Evolutionary conservation across 2,797 vertebrate genomes (phyloP).

Genomic region (Danio aesculapii): DNA sequence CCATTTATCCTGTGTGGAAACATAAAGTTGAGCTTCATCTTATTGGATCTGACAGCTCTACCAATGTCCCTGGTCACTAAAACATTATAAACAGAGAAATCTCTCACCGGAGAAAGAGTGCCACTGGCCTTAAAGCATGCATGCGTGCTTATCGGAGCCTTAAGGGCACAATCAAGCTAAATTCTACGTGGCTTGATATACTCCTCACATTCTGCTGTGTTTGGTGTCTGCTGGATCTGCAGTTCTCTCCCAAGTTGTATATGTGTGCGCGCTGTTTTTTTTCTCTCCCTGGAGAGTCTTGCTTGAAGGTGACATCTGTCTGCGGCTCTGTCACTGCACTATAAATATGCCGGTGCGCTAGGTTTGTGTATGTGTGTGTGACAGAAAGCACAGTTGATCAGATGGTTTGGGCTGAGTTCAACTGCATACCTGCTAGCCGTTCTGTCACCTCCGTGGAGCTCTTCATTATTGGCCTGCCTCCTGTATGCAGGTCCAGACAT

Average conservation of each 20-base stretch:
- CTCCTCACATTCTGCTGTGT: slow-evolving; percentile 70
- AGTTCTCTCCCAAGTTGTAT: slow-evolving; percentile 38
- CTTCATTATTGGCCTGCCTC: slow-evolving; percentile 80
- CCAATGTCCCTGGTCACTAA: slow-evolving; percentile 44
- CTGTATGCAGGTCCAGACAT: slow-evolving; percentile 41
- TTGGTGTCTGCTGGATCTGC: slow-evolving; percentile 44
- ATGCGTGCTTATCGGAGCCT: slow-evolving; percentile 32
- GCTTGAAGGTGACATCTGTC: slow-evolving; percentile 82
- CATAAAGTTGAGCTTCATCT: slow-evolving; percentile 36
- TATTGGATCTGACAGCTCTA: slow-evolving; percentile 52
- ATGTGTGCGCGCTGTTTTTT: slow-evolving; percentile 52
- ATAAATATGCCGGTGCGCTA: slow-evolving; percentile 76
- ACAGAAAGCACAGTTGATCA: slow-evolving; percentile 81
- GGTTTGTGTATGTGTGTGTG: slow-evolving; percentile 78
- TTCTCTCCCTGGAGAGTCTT: slow-evolving; percentile 75
- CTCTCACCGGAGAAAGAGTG: slow-evolving; percentile 2
- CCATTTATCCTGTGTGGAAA: slow-evolving; percentile 17
- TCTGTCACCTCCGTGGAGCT: slow-evolving; percentile 82
- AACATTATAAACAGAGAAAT: slow-evolving; percentile 42
- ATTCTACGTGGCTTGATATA: slow-evolving; percentile 62
- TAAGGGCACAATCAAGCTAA: slow-evolving; percentile 59
- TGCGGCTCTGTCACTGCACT: slow-evolving; percentile 69
- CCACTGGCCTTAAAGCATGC: slow-evolving; percentile 11
- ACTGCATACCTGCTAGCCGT: slow-evolving; percentile 77
- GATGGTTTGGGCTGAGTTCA: slow-evolving; percentile 71